phyloP scores from a whole-genome alignment of 2,797 vertebrate genomes.

The Lepus townsendii region DNA sequence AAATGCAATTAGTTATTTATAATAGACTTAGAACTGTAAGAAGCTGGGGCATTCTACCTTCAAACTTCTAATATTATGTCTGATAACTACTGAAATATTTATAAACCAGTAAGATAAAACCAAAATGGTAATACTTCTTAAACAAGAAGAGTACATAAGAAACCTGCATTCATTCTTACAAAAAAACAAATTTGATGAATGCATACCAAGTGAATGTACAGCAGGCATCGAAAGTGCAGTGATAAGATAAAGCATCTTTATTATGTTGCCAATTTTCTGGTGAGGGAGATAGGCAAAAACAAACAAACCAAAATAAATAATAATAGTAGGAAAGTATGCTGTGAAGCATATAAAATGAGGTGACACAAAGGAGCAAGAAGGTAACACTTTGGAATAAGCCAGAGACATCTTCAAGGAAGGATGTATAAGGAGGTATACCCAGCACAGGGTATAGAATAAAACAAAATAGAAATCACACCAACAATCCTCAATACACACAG shows the following conservation, averaged over 20 bases:
- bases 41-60: not conserved
- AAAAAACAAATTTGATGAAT: not conserved
- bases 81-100: conserved; percentile 1
- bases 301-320: not conserved
- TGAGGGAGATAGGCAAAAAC: not conserved
- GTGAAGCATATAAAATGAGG: not conserved
- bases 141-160: not conserved
- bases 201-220: not conserved
- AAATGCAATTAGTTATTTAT: conserved; percentile 9
- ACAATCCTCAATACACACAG: not conserved
- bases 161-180: not conserved
- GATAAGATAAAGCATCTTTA: not conserved
- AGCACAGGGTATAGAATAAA: not conserved
- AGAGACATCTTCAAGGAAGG: not conserved
- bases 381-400: not conserved
- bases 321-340: not conserved
- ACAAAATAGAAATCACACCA: not conserved
- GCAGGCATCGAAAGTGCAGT: not conserved
- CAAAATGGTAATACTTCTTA: not conserved
- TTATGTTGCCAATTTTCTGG: not conserved
- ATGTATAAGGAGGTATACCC: not conserved
- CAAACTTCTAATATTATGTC: not conserved
- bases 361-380: not conserved
- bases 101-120: not conserved
- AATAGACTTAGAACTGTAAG: not conserved